These are phyloP conservation scores for Metacarcinus magister DNA, from an alignment of 2,888 invertebrate species.

Conservation along the genomic window DNA sequence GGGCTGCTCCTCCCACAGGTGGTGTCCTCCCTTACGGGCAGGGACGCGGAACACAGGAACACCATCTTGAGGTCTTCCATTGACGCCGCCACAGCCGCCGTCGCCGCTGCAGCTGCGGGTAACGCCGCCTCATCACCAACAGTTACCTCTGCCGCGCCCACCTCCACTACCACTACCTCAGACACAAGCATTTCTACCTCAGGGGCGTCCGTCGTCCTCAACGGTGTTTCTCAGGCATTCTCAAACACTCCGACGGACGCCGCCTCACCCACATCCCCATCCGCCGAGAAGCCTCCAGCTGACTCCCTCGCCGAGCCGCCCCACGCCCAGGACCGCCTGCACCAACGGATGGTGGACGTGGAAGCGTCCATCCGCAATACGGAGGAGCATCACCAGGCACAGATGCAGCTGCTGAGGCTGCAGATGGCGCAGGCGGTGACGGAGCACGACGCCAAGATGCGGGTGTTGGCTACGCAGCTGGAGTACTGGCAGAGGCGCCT, in stretches of 20 bases:
- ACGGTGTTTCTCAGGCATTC: slow-evolving; percentile 69
- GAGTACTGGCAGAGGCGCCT: slow-evolving; percentile 78
- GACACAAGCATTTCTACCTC: slow-evolving; percentile 75
- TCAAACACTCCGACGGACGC: slow-evolving; percentile 37
- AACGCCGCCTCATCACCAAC: slow-evolving; percentile 59
- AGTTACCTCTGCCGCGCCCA: slow-evolving; percentile 67
- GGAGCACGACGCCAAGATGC: slow-evolving; percentile 78
- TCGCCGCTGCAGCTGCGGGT: background rate
- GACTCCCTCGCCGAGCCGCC: slow-evolving; percentile 15
- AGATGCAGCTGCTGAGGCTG: slow-evolving; percentile 73
- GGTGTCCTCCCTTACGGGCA: slow-evolving; percentile 65
- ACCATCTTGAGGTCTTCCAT: slow-evolving; percentile 73
- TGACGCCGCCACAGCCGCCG: slow-evolving; percentile 54
- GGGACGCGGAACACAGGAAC: slow-evolving; percentile 56
- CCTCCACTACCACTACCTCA: slow-evolving; percentile 75
- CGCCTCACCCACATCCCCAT: slow-evolving; percentile 60
- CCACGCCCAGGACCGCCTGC: slow-evolving; percentile 59
- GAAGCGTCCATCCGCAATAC: slow-evolving; percentile 60
- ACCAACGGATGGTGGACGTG: slow-evolving; percentile 59
- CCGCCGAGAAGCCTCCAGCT: slow-evolving; percentile 37
- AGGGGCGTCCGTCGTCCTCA: slow-evolving; percentile 72
- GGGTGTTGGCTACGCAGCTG: slow-evolving; percentile 73
- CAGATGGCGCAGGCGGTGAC: slow-evolving; percentile 77
- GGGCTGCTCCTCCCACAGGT: slow-evolving; percentile 73
- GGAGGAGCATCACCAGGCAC: slow-evolving; percentile 77